Percentiles rank a stretch among this genome's conserved stretches.
Evolutionary conservation across 2,797 vertebrate genomes (phyloP).

Genomic region (Mallotus villosus): DNA sequence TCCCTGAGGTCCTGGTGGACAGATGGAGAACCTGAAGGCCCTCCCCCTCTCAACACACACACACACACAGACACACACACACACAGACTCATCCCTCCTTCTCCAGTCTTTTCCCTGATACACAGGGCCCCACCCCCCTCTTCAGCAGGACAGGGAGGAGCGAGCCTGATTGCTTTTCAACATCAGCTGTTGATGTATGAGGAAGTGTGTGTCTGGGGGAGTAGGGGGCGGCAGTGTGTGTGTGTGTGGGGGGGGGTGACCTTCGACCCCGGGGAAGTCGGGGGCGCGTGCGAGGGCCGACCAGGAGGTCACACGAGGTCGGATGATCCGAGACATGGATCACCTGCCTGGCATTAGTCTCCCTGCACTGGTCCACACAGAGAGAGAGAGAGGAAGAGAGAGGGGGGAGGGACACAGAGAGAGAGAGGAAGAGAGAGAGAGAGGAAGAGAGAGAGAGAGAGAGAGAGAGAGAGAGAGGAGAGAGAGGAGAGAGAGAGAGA

Average conservation of each 20-base stretch:
- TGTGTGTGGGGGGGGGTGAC: constrained; percentile 7
- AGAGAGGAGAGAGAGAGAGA: neutral
- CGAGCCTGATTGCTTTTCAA: constrained; percentile 35
- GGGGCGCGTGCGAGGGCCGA: constrained; percentile 8
- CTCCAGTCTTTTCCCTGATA: neutral
- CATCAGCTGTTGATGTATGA: constrained; percentile 19
- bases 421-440: neutral
- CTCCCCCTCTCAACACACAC: neutral
- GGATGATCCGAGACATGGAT: constrained; percentile 23
- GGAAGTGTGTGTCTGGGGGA: neutral
- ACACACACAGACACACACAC: neutral
- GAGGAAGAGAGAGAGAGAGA: neutral
- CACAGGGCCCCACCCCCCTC: neutral
- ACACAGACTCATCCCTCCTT: neutral
- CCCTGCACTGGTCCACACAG: constrained; percentile 13
- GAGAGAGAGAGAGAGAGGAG: neutral
- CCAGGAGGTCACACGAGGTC: constrained; percentile 17
- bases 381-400: neutral
- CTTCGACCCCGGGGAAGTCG: constrained; percentile 29
- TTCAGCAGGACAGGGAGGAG: neutral
- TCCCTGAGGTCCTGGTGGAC: constrained; percentile 18
- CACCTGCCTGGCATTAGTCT: constrained; percentile 32
- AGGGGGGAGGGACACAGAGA: neutral
- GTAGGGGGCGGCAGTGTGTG: neutral
- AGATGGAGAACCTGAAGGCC: constrained; percentile 26